Percentiles rank a stretch among this genome's conserved stretches.
phyloP scores from a whole-genome alignment of 1,140 invertebrate genomes.

The Achroia grisella region DNA sequence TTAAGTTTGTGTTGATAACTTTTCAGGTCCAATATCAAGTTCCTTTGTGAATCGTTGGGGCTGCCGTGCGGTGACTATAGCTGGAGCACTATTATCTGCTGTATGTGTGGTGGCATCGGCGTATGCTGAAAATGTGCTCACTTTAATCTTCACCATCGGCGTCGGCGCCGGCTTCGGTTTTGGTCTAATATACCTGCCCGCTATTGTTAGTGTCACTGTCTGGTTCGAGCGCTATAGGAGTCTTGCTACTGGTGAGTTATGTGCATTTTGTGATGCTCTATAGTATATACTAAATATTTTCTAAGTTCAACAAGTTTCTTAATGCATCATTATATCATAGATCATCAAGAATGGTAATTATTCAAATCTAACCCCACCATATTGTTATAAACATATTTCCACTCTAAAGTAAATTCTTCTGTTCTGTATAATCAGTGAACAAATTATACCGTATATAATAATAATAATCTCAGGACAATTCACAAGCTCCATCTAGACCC shows the following conservation, averaged over 20 bases:
- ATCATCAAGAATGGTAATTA: too few species aligned
- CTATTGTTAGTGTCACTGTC: constrained; percentile 94
- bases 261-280: too few species aligned
- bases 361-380: too few species aligned
- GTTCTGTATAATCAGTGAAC: too few species aligned
- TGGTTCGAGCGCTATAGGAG: constrained; percentile 95
- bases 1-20: too few species aligned
- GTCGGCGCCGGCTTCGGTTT: constrained; percentile 93
- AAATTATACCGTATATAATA: too few species aligned
- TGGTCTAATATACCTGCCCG: constrained; percentile 94
- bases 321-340: too few species aligned
- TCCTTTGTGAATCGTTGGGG: constrained; percentile 95
- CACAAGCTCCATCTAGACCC: too few species aligned
- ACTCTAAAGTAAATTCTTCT: too few species aligned
- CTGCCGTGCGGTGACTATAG: constrained; percentile 91
- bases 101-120: constrained; percentile 84
- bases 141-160: constrained; percentile 91
- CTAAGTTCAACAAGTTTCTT: too few species aligned
- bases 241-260: constrained; percentile 84
- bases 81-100: constrained; percentile 86
- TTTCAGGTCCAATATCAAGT: constrained; percentile 92
- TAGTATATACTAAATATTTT: not conserved
- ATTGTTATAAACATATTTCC: too few species aligned
- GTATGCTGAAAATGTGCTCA: constrained; percentile 84
- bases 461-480: too few species aligned